A percentile compares a stretch with the other conserved stretches of the same genome.
Evolutionary conservation across 1,140 invertebrate genomes (phyloP).

Genomic region (Drosophila chauvacae): DNA sequence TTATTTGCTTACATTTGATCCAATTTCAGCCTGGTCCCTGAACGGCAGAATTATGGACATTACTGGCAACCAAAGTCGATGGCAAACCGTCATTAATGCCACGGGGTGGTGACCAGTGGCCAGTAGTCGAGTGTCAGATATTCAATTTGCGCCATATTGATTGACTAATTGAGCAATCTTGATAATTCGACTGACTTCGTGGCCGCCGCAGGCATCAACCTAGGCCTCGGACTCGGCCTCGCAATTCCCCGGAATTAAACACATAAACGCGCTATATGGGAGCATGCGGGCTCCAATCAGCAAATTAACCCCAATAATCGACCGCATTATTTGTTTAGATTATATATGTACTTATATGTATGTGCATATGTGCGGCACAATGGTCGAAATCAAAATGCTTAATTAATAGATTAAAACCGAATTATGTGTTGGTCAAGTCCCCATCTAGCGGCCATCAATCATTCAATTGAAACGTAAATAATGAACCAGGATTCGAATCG

Average conservation of each 20-base stretch:
- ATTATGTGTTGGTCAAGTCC: conserved; percentile 53
- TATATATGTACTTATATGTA: conserved; percentile 33
- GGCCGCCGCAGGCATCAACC: neutral
- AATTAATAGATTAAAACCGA: conserved; percentile 81
- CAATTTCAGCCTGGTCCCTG: conserved; percentile 1
- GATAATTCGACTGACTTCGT: conserved; percentile 38
- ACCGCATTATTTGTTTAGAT: conserved; percentile 69
- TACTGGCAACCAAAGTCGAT: conserved; percentile 42
- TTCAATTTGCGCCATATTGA: conserved; percentile 56
- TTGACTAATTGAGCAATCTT: conserved; percentile 65
- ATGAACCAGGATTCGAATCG: conserved; percentile 66
- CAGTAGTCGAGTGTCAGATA: conserved; percentile 20
- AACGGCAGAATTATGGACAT: conserved; percentile 25
- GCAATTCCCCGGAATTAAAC: conserved; percentile 31
- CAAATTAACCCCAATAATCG: conserved; percentile 72
- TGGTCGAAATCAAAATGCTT: conserved; percentile 63
- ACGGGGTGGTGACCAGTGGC: neutral
- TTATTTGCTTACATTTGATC: neutral
- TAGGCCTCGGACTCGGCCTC: neutral
- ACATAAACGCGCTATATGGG: conserved; percentile 4
- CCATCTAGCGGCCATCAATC: conserved; percentile 32
- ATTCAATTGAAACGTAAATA: conserved; percentile 78
- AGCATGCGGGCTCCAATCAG: conserved; percentile 53
- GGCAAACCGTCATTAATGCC: conserved; percentile 53
- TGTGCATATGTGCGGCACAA: neutral